Percentiles rank a stretch among this genome's conserved stretches.
These are phyloP conservation scores for Cryptotis parvus DNA, from an alignment of 2,113 vertebrate genomes.

Conservation along the genomic window DNA sequence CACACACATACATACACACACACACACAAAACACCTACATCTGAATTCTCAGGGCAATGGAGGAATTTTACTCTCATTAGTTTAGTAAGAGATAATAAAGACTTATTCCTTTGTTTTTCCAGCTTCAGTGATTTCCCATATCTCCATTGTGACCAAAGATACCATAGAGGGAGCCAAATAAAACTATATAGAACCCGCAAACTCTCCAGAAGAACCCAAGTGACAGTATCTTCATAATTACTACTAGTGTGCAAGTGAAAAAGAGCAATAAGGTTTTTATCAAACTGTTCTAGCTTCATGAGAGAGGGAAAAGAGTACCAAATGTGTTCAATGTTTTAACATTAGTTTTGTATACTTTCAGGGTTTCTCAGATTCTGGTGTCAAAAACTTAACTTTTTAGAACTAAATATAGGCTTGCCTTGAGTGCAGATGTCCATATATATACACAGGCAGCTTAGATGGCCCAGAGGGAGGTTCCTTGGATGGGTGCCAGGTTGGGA, in stretches of 20 bases:
- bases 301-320: not conserved
- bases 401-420: not conserved
- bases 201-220: not conserved
- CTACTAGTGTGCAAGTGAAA: not conserved
- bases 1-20: no score
- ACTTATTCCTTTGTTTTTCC: not conserved
- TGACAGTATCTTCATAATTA: not conserved
- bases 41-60: not conserved
- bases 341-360: not conserved
- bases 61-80: not conserved
- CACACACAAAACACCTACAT: not conserved
- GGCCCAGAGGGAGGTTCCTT: not conserved
- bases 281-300: not conserved
- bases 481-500: not conserved
- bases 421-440: not conserved
- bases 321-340: not conserved
- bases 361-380: not conserved
- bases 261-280: not conserved
- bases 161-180: not conserved
- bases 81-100: constrained; percentile 2
- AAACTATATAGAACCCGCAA: not conserved
- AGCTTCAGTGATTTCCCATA: constrained; percentile 18
- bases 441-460: not conserved
- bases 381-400: not conserved
- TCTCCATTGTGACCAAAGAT: not conserved